Evolutionary conservation across 1,140 invertebrate genomes (phyloP), one percentile per base, ranked within the genome.

Genomic region (Ectropis grisescens): DNA sequence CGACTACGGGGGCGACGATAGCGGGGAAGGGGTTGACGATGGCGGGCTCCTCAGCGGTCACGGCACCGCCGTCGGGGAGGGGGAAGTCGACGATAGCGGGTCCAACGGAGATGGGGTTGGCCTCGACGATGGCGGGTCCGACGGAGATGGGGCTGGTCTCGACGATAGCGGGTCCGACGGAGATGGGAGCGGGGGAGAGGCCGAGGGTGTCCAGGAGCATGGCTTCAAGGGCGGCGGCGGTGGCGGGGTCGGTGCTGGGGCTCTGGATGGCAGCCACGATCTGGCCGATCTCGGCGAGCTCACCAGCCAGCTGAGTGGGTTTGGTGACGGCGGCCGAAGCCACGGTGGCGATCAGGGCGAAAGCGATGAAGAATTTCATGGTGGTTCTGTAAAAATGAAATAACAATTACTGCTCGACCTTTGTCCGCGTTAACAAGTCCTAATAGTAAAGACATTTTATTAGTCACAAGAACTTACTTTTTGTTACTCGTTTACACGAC

Each of bases 231-330:
- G 51, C 37, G 16, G 45, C 51, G 28, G 59, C 65, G 48, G 65
- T 69, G 42, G 61, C 58, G 26, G 65, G 65, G 51, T 69, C 52
- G 13, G 66, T 70, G 57, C 41, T 67, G 39, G 62, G 66, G 48
- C 56, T 66, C 26, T 69, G 36, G 54, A 66, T 69, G 35, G 61
- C 58, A 2, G 38, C 56, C 19, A 67, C 41, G 32, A 72, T 65
- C 25, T 52, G 47, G 14, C 59, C 33, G 10, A 72, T 14, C 33
- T 58, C 39, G 19, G 46, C n/a, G n/a, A n/a, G n/a, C n/a, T n/a
- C n/a, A n/a, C n/a, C n/a, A 22, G 19, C 19, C 9, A 9, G 9
- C 19, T 22, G 19, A 9, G 19, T 22, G 19, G 19, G 19, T 9
- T 22, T 22, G 19, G 9, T 22, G 19, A 5, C 4, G 19, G 4